A percentile compares a stretch with the other conserved stretches of the same genome.
Conservation (phyloP, 2,113 vertebrate genomes). For the Pantherophis guttatus region DNA sequence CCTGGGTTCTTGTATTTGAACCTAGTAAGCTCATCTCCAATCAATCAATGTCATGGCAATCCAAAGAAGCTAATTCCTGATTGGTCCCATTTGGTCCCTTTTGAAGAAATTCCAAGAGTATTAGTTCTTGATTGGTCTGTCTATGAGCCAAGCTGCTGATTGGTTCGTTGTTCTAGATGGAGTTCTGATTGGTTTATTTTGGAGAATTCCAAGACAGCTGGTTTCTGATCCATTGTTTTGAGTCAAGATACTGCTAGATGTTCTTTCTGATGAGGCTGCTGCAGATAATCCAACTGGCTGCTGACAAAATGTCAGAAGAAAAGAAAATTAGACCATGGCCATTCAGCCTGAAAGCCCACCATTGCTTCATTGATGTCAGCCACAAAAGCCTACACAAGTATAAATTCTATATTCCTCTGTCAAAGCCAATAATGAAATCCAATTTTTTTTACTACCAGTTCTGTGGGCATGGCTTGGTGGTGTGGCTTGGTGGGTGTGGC, state of each 20-base stretch:
- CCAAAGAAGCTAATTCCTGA: neutral
- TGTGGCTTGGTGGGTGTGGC: no score
- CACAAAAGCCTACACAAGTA: neutral
- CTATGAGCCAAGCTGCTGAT: neutral
- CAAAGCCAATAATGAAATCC: neutral
- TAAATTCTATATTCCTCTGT: neutral
- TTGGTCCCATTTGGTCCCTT: neutral
- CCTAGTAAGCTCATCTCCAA: neutral
- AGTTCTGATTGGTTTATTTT: neutral
- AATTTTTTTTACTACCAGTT: no score
- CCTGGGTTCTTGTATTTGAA: neutral
- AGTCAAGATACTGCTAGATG: neutral
- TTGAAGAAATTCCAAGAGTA: neutral
- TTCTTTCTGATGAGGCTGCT: neutral
- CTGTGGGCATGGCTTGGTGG: no score
- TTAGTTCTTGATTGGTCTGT: neutral
- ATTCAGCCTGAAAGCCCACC: neutral
- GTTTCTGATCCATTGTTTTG: neutral
- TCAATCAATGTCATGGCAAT: constrained; percentile 16
- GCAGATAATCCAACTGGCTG: neutral
- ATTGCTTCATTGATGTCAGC: neutral
- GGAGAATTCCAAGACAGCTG: neutral
- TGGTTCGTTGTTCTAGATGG: neutral
- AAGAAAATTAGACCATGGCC: neutral
- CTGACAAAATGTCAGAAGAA: neutral